Evolutionary conservation across 2,113 vertebrate species (phyloP), one percentile per base, ranked within the genome.

Genomic region (Heterochromis multidens): DNA sequence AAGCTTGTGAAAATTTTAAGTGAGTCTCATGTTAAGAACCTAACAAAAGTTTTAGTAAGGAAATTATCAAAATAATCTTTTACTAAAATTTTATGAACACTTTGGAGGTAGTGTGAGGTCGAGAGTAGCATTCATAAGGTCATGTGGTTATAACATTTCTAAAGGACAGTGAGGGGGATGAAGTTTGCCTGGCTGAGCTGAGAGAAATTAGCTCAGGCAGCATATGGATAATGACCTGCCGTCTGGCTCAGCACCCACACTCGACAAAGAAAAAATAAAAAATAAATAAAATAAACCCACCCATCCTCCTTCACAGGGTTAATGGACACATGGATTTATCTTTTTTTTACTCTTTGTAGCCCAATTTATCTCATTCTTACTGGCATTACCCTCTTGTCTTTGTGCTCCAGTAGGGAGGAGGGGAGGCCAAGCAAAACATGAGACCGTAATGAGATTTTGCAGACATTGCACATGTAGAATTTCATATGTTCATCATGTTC

Each of bases 401-500:
- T 70, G 82, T 83, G 87, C 76, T 90, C 31, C 60, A 13, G 90
- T 65, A 1, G 77, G 77, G 82, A 49, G 79, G 84, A 37, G 80
- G 67, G 72, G 80, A n/a, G 85, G 83, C 72, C 8, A 56, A 63
- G 85, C 13, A 90, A 92, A 94, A 94, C 88, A 72, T 31, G 83
- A 95, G 89, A 91, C 89, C 33, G 61, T 94, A 94, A 94, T 93
- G 93, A 92, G 88, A 91, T 93, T 94, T 91, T 85, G 83, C 88
- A 94, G 91, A 91, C 87, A 80, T 89, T 87, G 89, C 90, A 87
- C 89, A 81, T 92, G 90, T 90, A 89, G 92, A 91, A 92, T 92
- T 91, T 94, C 81, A 92, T 91, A 93, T 84, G 94, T 92, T 94
- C 93, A 80, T 88, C 91, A 93, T 84, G 94, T 92, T 94, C 93